Percentiles rank a stretch among this genome's conserved stretches.
phyloP scores from a whole-genome alignment of 2,797 vertebrate genomes.

The Mionectes olivaceus region DNA sequence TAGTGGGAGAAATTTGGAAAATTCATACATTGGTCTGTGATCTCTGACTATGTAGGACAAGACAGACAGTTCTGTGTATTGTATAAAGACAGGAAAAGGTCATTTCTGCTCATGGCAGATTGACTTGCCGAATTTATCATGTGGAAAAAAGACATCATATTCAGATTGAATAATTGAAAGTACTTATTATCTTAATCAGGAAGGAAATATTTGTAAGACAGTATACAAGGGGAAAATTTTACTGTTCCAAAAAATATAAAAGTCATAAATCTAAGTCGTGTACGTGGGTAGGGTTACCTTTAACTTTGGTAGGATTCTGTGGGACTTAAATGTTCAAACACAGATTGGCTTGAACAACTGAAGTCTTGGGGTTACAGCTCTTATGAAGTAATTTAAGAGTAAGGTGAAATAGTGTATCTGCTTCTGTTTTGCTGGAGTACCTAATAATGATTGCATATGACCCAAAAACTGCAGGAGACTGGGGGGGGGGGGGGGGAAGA shows the following conservation, averaged over 20 bases:
- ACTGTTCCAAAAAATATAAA: neutral
- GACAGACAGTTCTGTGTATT: neutral
- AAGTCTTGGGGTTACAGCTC: neutral
- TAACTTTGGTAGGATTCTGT: neutral
- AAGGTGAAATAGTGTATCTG: neutral
- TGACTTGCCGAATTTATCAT: neutral
- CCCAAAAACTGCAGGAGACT: neutral
- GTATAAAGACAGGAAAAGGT: neutral
- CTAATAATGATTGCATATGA: neutral
- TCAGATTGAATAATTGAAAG: neutral
- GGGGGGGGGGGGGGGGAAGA: neutral
- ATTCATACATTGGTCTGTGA: neutral
- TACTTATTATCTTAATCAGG: neutral
- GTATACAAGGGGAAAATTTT: neutral
- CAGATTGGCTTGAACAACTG: neutral
- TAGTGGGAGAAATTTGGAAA: neutral
- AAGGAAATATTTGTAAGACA: neutral
- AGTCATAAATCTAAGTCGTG: neutral
- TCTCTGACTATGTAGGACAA: neutral
- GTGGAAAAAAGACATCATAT: neutral
- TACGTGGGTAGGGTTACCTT: accelerated
- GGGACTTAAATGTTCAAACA: neutral
- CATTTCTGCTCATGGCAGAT: neutral
- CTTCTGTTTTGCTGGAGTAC: neutral
- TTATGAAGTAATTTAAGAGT: neutral